These are phyloP conservation scores for Helleia helle DNA, from an alignment of 2,888 invertebrate genomes.

Conservation along the genomic window DNA sequence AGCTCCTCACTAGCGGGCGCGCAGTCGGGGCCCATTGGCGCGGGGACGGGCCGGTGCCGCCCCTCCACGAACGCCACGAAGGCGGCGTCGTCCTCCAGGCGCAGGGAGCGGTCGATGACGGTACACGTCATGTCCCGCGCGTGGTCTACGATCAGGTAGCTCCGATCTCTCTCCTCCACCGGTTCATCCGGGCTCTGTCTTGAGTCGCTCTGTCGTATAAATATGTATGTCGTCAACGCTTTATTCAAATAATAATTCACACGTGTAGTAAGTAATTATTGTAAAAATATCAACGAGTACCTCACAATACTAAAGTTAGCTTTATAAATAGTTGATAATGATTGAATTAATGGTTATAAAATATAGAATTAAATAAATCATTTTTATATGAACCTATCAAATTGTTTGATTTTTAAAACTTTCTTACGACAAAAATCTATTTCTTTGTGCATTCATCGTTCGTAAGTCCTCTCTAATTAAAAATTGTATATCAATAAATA, in stretches of 20 bases:
- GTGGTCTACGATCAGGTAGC: slow-evolving; percentile 48
- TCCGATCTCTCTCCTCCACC: slow-evolving; percentile 25
- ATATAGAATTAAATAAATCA: too few relatives aligned
- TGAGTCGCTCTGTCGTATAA: slow-evolving; percentile 19
- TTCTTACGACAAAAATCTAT: too few relatives aligned
- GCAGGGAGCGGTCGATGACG: slow-evolving; percentile 39
- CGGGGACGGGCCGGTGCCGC: slow-evolving; percentile 19
- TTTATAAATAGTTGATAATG: too few relatives aligned
- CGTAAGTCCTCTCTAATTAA: too few relatives aligned
- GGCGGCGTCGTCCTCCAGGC: slow-evolving; percentile 30
- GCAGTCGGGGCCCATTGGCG: slow-evolving; percentile 12
- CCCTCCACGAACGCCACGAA: slow-evolving; percentile 36
- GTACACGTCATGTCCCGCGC: slow-evolving; percentile 43
- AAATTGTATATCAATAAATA: too few relatives aligned
- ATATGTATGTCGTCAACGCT: neutral
- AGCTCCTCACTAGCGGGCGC: slow-evolving; percentile 37
- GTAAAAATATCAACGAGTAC: neutral
- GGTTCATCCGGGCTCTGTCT: slow-evolving; percentile 18
- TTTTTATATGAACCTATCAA: too few relatives aligned
- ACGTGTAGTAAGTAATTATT: too few relatives aligned
- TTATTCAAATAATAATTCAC: neutral
- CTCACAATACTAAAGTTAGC: neutral
- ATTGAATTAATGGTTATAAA: too few relatives aligned
- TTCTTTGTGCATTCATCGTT: too few relatives aligned
- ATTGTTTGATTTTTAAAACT: too few relatives aligned